Evolutionary conservation across 2,113 vertebrate genomes (phyloP).

Genomic region (Gobiocypris rarus): DNA sequence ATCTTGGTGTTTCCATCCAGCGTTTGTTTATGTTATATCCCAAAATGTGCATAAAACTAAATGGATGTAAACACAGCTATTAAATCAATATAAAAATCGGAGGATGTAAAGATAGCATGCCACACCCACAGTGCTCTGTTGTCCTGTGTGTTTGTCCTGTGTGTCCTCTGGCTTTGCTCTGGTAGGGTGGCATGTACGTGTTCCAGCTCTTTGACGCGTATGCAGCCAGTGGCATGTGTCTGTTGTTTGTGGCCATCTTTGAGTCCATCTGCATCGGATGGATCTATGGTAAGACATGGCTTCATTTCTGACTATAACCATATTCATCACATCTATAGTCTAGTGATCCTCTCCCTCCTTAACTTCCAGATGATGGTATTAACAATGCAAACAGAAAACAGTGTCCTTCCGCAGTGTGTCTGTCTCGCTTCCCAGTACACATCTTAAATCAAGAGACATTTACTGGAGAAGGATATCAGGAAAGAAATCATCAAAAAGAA

Average conservation of each 20-base stretch:
- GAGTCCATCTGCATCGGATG: conserved; percentile 97
- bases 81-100: too few species aligned
- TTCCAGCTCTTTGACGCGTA: conserved; percentile 98
- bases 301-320: background rate
- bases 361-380: background rate
- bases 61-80: too few species aligned
- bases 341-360: background rate
- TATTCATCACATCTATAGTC: background rate
- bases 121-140: background rate
- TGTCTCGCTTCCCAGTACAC: too few species aligned
- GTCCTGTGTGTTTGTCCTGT: background rate
- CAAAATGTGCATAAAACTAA: too few species aligned
- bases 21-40: too few species aligned
- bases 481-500: too few species aligned
- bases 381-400: too few species aligned
- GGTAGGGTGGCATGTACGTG: conserved; percentile 96
- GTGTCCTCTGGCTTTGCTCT: conserved; percentile 46
- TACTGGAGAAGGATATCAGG: too few species aligned
- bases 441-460: too few species aligned
- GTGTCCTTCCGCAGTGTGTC: too few species aligned
- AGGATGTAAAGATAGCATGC: background rate
- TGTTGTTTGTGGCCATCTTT: conserved; percentile 98
- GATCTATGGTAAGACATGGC: conserved; percentile 89
- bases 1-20: too few species aligned
- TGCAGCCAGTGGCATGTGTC: conserved; percentile 96